Percentiles rank a stretch among this genome's conserved stretches.
Conservation (phyloP, 1,140 invertebrate species). For the Microplitis mediator region DNA sequence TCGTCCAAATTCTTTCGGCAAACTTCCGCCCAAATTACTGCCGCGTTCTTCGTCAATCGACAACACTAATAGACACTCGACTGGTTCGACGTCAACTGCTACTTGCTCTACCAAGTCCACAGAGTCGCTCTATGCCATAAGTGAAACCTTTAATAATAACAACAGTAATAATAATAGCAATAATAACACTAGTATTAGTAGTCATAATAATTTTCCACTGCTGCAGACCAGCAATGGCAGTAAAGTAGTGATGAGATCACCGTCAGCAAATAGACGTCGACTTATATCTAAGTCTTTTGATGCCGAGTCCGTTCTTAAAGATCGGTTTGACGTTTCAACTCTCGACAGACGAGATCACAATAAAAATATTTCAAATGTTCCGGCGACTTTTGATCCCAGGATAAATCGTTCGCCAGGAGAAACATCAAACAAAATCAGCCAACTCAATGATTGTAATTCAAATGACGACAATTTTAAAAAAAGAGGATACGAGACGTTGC, state of each 20-base stretch:
- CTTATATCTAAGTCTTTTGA: too few relatives aligned
- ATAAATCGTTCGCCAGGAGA: slow-evolving; percentile 32
- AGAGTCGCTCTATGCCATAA: slow-evolving; percentile 51
- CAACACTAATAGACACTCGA: slow-evolving; percentile 48
- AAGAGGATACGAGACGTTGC: slow-evolving; percentile 51
- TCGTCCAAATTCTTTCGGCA: slow-evolving; percentile 44
- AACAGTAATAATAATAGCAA: not conserved
- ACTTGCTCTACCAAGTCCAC: slow-evolving; percentile 53
- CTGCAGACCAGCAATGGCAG: not conserved
- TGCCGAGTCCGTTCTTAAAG: not conserved
- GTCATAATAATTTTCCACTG: not conserved
- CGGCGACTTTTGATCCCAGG: slow-evolving; percentile 22
- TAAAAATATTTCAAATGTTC: not conserved
- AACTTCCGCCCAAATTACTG: slow-evolving; percentile 42
- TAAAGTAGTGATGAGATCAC: not conserved
- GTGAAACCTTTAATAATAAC: slow-evolving; percentile 35
- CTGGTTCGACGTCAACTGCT: slow-evolving; percentile 45
- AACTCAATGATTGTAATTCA: not conserved
- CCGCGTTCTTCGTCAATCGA: slow-evolving; percentile 53
- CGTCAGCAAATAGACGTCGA: too few relatives aligned
- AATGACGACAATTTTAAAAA: not conserved
- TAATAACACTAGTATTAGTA: not conserved
- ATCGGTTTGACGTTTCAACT: not conserved
- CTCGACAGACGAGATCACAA: slow-evolving; percentile 17
- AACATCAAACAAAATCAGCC: slow-evolving; percentile 1